Base-by-base conservation (phyloP, 2,113 vertebrate genomes). In the Ranitomeya variabilis region DNA sequence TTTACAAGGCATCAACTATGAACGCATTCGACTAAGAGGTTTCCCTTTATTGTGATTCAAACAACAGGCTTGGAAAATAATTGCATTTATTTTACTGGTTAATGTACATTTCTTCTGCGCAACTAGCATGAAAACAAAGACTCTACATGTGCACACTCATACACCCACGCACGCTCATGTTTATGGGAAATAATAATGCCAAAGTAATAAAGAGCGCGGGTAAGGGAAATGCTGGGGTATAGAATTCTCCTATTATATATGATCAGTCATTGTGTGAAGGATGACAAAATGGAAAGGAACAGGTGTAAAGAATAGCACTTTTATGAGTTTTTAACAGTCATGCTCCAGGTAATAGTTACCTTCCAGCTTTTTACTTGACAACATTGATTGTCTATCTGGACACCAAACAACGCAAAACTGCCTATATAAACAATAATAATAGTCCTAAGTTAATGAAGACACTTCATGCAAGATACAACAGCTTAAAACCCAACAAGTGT, bases 51-150 rank as follows among this genome's bases (percentile, higher is more conserved):
- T 76, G 71, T 74, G 45, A 45, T 74, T 45, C 18, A 5, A 4
- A 21, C 16, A 12, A 76, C 37, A 21, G 37, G 37, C 10, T 21
- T 21, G 73, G 73, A 52, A 52, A 76, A 52, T 10, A 0, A 76
- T 52, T 76, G 18, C 81, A 67, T 45, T 64, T 45, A 10, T 37
- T 18, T 31, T 31, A 60, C 54, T 82, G 57, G 16, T 16, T 37
- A 9, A 79, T 79, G 77, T n/a, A 57, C 52, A 78, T 54, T 55
- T 78, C 12, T 78, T 9, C n/a, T 54, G 19, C 9, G 23, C 52
- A 55, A 13, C 77, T 55, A 57, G 77, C 77, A 79, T 55, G 77
- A 55, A 79, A 51, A 78, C 21, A 78, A 78, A 6, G 37, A 54
- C 11, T 21, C 9, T 16, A 18, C 71, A 74, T 9, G 31, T 74